Conservation (phyloP, 2,797 vertebrate genomes). For the Enteromius afrohamiltoni region DNA sequence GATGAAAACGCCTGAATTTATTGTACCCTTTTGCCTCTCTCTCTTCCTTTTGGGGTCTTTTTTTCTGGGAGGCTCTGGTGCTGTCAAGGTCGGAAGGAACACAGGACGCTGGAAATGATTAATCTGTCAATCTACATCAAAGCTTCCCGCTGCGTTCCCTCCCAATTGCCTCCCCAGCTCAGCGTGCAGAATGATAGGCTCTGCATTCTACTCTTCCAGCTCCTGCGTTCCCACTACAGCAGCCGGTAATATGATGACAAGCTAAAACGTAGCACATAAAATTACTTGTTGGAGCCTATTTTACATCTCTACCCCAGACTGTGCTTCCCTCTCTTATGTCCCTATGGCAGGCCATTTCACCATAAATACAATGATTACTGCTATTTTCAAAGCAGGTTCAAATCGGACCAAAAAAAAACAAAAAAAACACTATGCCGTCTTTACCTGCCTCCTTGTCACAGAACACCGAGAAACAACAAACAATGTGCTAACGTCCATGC, state of each 20-base stretch:
- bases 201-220: slow-evolving; percentile 64
- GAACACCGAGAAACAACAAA: slow-evolving; percentile 57
- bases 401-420: slow-evolving; percentile 36
- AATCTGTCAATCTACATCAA: slow-evolving; percentile 82
- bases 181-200: slow-evolving; percentile 68
- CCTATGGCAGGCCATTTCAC: slow-evolving; percentile 55
- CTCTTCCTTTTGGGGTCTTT: slow-evolving; percentile 28
- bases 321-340: slow-evolving; percentile 47
- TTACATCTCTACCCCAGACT: slow-evolving; percentile 60
- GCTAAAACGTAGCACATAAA: slow-evolving; percentile 69
- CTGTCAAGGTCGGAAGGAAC: slow-evolving; percentile 78
- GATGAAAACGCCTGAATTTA: slow-evolving; percentile 52
- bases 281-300: slow-evolving; percentile 65
- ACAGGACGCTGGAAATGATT: slow-evolving; percentile 76
- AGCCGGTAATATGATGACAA: slow-evolving; percentile 60
- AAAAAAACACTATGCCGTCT: slow-evolving; percentile 41
- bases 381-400: slow-evolving; percentile 58
- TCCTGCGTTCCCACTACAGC: slow-evolving; percentile 64
- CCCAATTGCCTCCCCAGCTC: slow-evolving; percentile 70
- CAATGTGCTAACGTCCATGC: slow-evolving; percentile 26
- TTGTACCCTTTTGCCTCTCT: slow-evolving; percentile 43
- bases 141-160: slow-evolving; percentile 73
- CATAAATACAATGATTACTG: slow-evolving; percentile 61
- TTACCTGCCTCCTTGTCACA: slow-evolving; percentile 56
- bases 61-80: slow-evolving; percentile 62